Conservation (phyloP, 2,888 invertebrate genomes). For the Conus canariensis region DNA sequence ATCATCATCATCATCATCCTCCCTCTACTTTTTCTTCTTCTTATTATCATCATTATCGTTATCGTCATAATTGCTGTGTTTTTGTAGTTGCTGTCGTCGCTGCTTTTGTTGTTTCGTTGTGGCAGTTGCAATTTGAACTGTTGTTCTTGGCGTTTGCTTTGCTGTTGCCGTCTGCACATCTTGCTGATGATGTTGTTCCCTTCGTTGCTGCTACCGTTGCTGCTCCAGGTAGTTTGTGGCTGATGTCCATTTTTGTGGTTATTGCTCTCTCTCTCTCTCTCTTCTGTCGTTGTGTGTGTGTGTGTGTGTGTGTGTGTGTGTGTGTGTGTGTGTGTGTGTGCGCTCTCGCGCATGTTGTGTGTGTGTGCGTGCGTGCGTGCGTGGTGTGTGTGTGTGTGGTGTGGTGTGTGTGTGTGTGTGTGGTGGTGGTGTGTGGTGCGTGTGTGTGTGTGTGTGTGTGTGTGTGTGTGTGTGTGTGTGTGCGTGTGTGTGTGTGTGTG, state of each 20-base stretch:
- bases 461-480: background rate
- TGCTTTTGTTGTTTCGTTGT: background rate
- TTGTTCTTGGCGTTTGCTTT: too few relatives aligned
- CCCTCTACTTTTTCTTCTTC: too few relatives aligned
- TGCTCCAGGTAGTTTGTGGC: too few relatives aligned
- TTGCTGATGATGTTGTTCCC: too few relatives aligned
- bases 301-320: too few relatives aligned
- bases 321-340: too few relatives aligned
- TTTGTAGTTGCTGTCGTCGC: background rate
- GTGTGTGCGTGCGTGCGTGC: background rate
- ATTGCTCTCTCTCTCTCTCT: background rate
- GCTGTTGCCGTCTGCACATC: too few relatives aligned
- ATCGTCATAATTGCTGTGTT: too few relatives aligned
- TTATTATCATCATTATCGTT: too few relatives aligned
- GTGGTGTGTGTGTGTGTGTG: background rate
- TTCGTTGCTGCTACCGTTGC: too few relatives aligned
- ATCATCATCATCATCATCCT: too few relatives aligned
- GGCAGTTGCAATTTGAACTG: too few relatives aligned
- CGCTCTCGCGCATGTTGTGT: background rate
- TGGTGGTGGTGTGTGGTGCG: background rate
- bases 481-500: background rate
- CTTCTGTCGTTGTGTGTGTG: background rate
- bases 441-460: conserved; percentile 29
- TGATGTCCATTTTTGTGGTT: background rate
- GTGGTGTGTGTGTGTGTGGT: conserved; percentile 9